Percentiles rank a stretch among this genome's conserved stretches.
Evolutionary conservation across 2,797 vertebrate genomes (phyloP).

Genomic region (Thripadectes ignobilis): DNA sequence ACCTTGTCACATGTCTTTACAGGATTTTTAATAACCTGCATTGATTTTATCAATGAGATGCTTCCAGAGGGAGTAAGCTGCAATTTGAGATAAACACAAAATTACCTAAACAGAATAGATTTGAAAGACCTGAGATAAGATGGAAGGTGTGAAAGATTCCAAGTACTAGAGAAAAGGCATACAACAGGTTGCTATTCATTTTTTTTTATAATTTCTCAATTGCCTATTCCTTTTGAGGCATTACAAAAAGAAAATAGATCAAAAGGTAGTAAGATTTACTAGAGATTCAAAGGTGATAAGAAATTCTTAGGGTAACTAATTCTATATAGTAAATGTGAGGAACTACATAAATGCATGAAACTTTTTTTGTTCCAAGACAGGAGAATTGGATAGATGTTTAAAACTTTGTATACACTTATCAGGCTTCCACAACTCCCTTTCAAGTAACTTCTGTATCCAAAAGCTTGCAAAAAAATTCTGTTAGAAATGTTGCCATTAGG

Average conservation of each 20-base stretch:
- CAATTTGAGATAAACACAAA: constrained; percentile 55
- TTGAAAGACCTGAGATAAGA: not conserved
- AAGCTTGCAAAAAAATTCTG: not conserved
- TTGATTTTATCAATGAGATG: constrained; percentile 87
- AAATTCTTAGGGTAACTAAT: not conserved
- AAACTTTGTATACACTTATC: not conserved
- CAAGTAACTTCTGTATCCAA: not conserved
- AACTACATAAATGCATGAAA: not conserved
- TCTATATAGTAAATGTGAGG: not conserved
- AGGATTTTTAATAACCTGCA: constrained; percentile 90
- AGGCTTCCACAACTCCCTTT: not conserved
- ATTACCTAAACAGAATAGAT: not conserved
- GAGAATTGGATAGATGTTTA: not conserved
- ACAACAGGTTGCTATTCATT: not conserved
- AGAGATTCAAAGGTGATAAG: not conserved
- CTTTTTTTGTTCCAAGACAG: not conserved
- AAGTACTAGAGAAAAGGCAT: not conserved
- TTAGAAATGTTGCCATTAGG: not conserved
- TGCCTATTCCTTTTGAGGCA: not conserved
- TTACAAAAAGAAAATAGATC: not conserved
- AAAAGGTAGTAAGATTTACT: not conserved
- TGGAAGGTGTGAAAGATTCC: not conserved
- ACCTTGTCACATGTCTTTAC: constrained; percentile 90
- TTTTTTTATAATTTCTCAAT: not conserved
- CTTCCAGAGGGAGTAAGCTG: constrained; percentile 88